Evolutionary conservation across 2,888 invertebrate genomes (phyloP).

Genomic region (Diaprepes abbreviatus): DNA sequence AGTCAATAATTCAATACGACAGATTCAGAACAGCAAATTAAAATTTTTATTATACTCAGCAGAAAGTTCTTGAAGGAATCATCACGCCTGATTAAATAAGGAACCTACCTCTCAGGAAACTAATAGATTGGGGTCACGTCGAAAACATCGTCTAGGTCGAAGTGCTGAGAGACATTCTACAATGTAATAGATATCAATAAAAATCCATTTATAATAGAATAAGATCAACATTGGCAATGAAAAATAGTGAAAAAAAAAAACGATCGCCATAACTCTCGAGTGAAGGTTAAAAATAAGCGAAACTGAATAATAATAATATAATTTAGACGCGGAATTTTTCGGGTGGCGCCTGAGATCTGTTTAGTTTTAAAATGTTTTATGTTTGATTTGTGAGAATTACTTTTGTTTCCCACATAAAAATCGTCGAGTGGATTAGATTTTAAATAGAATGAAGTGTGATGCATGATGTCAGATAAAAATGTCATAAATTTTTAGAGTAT

Average conservation of each 20-base stretch:
- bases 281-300: constrained; percentile 38
- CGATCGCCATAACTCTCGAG: constrained; percentile 6
- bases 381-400: constrained; percentile 19
- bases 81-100: too few species aligned
- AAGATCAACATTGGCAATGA: constrained; percentile 13
- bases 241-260: neutral
- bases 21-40: too few species aligned
- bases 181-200: too few species aligned
- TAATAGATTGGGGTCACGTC: too few species aligned
- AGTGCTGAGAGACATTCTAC: too few species aligned
- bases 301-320: constrained; percentile 14
- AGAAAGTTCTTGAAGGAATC: too few species aligned
- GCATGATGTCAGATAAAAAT: neutral
- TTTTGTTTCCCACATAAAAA: constrained; percentile 20
- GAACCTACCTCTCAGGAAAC: too few species aligned
- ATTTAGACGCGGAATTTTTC: constrained; percentile 30
- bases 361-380: constrained; percentile 24
- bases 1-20: too few species aligned
- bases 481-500: too few species aligned
- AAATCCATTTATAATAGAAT: neutral
- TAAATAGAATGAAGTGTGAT: constrained; percentile 5
- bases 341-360: constrained; percentile 37
- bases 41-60: too few species aligned
- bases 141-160: too few species aligned
- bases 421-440: constrained; percentile 10